Base-by-base conservation (phyloP, 2,113 vertebrate genomes). In the Siniperca knerii region DNA sequence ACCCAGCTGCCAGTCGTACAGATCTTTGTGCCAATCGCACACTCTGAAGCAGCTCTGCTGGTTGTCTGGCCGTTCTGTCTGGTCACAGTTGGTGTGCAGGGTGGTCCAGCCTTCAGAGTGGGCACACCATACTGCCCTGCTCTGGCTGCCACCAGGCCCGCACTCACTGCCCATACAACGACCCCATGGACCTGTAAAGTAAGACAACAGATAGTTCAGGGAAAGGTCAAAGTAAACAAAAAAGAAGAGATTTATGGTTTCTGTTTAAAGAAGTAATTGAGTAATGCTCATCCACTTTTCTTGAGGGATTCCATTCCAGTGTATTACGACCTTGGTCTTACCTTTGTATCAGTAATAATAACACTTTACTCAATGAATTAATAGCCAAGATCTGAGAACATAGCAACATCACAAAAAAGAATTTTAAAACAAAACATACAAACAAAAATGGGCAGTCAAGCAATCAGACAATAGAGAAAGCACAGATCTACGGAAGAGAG, bases 81-180 rank as follows among this genome's bases (percentile, higher is more conserved):
- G 97, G 90, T 95, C 95, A 77, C 98, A 99, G 95, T 99, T 99
- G 0, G 96, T 97, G 40, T 97, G 97, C 58, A 99, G 90, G 0
- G 98, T 99, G 3, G 98, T 99, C 98, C 98, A 99, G 81, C 98
- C 98, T 89, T 99, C 98, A 8, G 95, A 95, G 0, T 99, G 98
- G 48, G 98, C 97, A 0, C 98, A 99, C 98, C 98, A 99, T 11
- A 99, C 98, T 0, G 97, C 97, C 75, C 98, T 92, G 0, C 97
- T 99, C 91, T 99, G 98, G 85, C 97, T 97, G 61, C 98, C 98
- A 4, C 98, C 98, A 0, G 97, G 98, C 8, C 98, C 98, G 0
- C 98, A 99, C 5, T 98, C 98, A 1, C 97, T 98, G 62, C 98
- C 98, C 98, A 99, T 99, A 83, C 98, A 99, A 13, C 98, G 95